Percentiles rank a stretch among this genome's conserved stretches.
These are phyloP conservation scores for Mactromeris polynyma DNA, from an alignment of 2,888 invertebrate species.

Conservation along the genomic window DNA sequence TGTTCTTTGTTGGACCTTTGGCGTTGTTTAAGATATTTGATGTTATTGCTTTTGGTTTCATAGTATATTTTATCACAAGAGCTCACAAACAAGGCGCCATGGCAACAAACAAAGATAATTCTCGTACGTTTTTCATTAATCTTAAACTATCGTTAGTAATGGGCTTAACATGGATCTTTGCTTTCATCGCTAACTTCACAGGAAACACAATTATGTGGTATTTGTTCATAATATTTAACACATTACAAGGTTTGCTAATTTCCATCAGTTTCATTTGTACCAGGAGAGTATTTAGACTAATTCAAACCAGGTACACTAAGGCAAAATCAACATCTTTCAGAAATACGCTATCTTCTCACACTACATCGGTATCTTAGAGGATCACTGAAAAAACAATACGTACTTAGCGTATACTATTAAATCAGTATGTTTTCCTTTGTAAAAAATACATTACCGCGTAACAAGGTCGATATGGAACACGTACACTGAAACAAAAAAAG, in stretches of 20 bases:
- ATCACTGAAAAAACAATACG: too few species aligned
- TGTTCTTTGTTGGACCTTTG: constrained; percentile 89
- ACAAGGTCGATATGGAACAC: too few species aligned
- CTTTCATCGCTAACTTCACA: constrained; percentile 86
- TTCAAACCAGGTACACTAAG: constrained; percentile 51
- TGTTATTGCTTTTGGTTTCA: constrained; percentile 88
- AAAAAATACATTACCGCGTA: too few species aligned
- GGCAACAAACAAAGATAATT: constrained; percentile 57
- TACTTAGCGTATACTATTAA: too few species aligned
- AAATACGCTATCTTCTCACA: background rate
- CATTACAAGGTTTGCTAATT: constrained; percentile 90
- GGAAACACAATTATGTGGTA: constrained; percentile 86
- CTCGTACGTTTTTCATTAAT: constrained; percentile 72
- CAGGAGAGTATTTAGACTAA: constrained; percentile 73
- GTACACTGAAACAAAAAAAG: too few species aligned
- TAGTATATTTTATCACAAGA: constrained; percentile 88
- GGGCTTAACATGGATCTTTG: constrained; percentile 88
- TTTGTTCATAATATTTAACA: constrained; percentile 88
- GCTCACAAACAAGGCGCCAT: constrained; percentile 56
- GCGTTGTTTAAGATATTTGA: constrained; percentile 88
- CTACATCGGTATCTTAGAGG: background rate
- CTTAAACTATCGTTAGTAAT: constrained; percentile 86
- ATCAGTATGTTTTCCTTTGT: too few species aligned
- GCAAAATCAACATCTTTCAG: background rate
- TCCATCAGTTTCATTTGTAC: constrained; percentile 82